Evolutionary conservation across 2,113 vertebrate species (phyloP), one percentile per base, ranked within the genome.

Genomic region (Ammodytes marinus): DNA sequence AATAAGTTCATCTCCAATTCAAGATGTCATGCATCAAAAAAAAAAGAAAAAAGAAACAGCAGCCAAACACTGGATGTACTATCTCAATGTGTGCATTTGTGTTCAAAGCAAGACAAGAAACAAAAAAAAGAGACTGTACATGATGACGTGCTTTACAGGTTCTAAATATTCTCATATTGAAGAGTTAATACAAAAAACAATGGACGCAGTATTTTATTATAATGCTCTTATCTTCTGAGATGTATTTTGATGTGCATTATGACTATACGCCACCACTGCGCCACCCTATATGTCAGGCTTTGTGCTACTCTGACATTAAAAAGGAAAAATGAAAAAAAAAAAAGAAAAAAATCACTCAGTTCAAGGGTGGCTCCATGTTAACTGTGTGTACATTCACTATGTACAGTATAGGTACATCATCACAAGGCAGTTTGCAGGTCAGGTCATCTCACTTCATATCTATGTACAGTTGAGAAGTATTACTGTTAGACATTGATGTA

Each of bases 171-270:
- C 91, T 84, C 75, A 88, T 86, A 88, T 85, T 13, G 74, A 82
- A 77, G 76, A 89, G 79, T 75, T 67, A 57, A 63, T 58, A 27
- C 2, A 27, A 58, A 77, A 90, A 87, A 89, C 86, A 85, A 84
- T 13, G 73, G 86, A 92, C 69, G 57, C 87, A 88, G 90, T 95
- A 95, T 95, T 95, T 94, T 94, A 94, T 74, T 93, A 94, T 92
- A 88, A 93, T 69, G 91, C 92, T 95, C 91, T 91, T 91, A 88
- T 87, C 88, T 92, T 93, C 79, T 68, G 89, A 94, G 86, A 93
- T 93, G 94, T 95, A 93, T 95, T 95, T 95, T 93, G 86, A 93
- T 95, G 94, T 95, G 95, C 90, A 92, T 93, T 94, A 90, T 85
- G 91, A 90, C 91, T 91, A 89, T 89, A 89, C 66, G 5, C 89